These are phyloP conservation scores for Pomatorhinus ruficollis DNA, from an alignment of 2,113 vertebrate genomes.

Conservation along the genomic window DNA sequence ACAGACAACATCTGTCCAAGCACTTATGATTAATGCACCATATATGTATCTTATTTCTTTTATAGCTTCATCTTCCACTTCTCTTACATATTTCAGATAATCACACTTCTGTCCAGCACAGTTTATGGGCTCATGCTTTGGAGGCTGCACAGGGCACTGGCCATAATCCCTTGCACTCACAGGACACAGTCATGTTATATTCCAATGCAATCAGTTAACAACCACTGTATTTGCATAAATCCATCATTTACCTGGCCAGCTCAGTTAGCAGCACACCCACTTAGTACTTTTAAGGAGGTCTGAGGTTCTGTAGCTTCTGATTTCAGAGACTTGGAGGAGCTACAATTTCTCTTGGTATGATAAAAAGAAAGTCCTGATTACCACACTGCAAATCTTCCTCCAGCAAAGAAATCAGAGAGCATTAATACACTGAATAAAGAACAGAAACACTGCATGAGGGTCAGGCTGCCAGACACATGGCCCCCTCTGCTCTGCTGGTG, in stretches of 20 bases:
- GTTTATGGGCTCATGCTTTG: neutral
- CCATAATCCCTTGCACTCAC: neutral
- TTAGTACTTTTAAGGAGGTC: neutral
- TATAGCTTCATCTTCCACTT: neutral
- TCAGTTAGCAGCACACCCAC: neutral
- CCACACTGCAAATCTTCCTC: neutral
- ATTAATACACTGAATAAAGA: neutral
- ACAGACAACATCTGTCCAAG: neutral
- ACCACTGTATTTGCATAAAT: neutral
- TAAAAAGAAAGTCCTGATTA: neutral
- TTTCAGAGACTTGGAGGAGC: neutral
- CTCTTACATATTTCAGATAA: neutral
- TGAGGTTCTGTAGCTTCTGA: neutral
- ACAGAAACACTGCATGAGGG: neutral
- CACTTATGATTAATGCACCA: neutral
- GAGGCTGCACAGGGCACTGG: neutral
- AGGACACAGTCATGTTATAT: neutral
- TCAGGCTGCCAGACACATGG: neutral
- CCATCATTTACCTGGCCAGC: neutral
- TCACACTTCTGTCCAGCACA: neutral
- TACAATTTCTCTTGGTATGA: neutral
- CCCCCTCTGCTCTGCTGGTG: neutral
- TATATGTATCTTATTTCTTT: slow-evolving; percentile 6
- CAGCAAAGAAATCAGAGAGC: neutral
- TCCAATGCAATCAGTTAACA: neutral